A percentile compares a stretch with the other conserved stretches of the same genome.
phyloP scores from a whole-genome alignment of 1,140 invertebrate species.

The Chrysomallon squamiferum region DNA sequence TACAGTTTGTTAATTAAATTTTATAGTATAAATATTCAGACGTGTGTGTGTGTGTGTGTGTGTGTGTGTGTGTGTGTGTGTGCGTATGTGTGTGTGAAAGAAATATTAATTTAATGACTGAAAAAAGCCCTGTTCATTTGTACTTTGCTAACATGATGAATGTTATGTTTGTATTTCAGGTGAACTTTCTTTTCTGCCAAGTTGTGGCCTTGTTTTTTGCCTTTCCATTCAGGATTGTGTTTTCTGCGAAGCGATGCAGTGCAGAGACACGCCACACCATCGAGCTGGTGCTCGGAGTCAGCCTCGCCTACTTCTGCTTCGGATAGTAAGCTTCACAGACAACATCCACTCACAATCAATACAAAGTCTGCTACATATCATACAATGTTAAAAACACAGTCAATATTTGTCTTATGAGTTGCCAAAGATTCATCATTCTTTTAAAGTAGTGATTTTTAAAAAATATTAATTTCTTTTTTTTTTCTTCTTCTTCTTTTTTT shows the following conservation, averaged over 20 bases:
- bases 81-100: too few relatives aligned
- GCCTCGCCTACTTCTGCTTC: slow-evolving; percentile 54
- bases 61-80: too few relatives aligned
- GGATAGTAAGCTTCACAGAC: slow-evolving; percentile 49
- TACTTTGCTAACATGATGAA: too few relatives aligned
- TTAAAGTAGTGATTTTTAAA: neutral
- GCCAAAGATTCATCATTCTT: neutral
- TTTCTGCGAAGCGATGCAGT: slow-evolving; percentile 27
- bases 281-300: slow-evolving; percentile 42
- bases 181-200: slow-evolving; percentile 56
- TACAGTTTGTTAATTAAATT: too few relatives aligned
- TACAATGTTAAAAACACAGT: neutral
- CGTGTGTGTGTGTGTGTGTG: too few relatives aligned
- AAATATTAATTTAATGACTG: too few relatives aligned
- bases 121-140: too few relatives aligned
- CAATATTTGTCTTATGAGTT: neutral
- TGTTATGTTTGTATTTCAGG: slow-evolving; percentile 41
- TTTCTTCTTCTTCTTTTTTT: too few relatives aligned
- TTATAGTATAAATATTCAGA: too few relatives aligned
- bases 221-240: slow-evolving; percentile 37
- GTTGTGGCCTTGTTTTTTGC: slow-evolving; percentile 42
- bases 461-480: neutral
- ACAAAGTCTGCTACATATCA: neutral
- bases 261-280: slow-evolving; percentile 35
- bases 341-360: neutral